Percentiles rank a stretch among this genome's conserved stretches.
Conservation (phyloP, 2,797 vertebrate species). For the Ctenochaetus hawaiiensis region DNA sequence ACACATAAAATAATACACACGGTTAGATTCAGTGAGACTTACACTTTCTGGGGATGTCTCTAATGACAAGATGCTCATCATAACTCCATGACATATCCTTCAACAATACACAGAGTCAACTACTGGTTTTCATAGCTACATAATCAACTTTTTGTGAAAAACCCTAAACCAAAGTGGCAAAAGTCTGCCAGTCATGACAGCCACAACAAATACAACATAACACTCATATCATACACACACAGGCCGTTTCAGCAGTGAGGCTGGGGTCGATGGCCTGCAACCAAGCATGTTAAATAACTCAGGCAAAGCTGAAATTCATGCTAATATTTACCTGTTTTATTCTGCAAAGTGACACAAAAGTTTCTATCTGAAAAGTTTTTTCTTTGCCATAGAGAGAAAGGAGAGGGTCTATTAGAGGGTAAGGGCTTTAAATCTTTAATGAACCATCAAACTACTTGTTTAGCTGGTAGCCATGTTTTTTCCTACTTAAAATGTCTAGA, state of each 20-base stretch:
- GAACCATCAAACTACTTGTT: slow-evolving; percentile 29
- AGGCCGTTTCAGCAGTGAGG: slow-evolving; percentile 2
- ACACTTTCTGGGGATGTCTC: too few relatives aligned
- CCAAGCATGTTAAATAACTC: slow-evolving; percentile 68
- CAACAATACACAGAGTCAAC: too few relatives aligned
- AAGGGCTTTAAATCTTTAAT: slow-evolving; percentile 57
- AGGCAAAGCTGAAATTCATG: slow-evolving; percentile 45
- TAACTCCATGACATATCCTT: too few relatives aligned
- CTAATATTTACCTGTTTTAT: slow-evolving; percentile 34
- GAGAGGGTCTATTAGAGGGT: not conserved
- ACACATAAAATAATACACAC: too few relatives aligned
- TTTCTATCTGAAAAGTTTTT: slow-evolving; percentile 20
- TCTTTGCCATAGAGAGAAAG: slow-evolving; percentile 16
- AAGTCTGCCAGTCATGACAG: too few relatives aligned
- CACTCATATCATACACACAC: slow-evolving; percentile 1
- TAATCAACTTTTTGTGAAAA: too few relatives aligned
- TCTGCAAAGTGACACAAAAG: slow-evolving; percentile 44
- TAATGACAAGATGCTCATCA: too few relatives aligned
- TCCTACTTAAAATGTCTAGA: slow-evolving; percentile 22
- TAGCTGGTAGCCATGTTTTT: not conserved
- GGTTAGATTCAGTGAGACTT: too few relatives aligned
- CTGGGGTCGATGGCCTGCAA: slow-evolving; percentile 25
- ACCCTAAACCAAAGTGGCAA: too few relatives aligned
- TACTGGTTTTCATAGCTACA: too few relatives aligned
- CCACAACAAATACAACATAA: not conserved